Conservation (phyloP, 2,888 invertebrate species). For the Creontiades dilutus region DNA sequence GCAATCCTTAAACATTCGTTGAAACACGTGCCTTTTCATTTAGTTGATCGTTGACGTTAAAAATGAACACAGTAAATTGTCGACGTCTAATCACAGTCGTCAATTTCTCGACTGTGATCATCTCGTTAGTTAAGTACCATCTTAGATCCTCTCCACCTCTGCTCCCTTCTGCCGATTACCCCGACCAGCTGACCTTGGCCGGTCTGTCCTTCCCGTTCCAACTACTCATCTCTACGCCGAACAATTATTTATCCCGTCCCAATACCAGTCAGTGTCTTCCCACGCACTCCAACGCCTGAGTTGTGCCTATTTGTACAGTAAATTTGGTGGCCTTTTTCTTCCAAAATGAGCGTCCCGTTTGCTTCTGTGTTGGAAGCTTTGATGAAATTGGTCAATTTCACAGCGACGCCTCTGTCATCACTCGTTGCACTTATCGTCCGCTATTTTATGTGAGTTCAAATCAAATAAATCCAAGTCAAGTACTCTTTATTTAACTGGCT, state of each 20-base stretch:
- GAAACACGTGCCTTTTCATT: too few relatives aligned
- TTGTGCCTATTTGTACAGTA: background rate
- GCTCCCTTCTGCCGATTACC: background rate
- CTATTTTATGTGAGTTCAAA: background rate
- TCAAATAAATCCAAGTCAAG: too few relatives aligned
- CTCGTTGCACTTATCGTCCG: background rate
- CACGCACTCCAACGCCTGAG: background rate
- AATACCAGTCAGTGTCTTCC: background rate
- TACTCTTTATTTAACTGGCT: too few relatives aligned
- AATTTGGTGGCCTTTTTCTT: background rate
- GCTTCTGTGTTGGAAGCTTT: background rate
- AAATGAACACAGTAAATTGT: too few relatives aligned
- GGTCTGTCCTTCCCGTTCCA: background rate
- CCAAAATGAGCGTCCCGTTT: conserved; percentile 14
- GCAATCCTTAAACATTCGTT: too few relatives aligned
- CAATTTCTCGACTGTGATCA: background rate
- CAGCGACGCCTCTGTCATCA: background rate
- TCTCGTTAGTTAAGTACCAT: conserved; percentile 1
- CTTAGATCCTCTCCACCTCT: background rate
- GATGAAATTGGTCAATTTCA: background rate
- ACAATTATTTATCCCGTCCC: background rate
- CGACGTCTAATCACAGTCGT: too few relatives aligned
- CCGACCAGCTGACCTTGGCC: background rate
- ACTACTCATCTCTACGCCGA: background rate
- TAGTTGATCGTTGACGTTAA: too few relatives aligned